These are phyloP conservation scores for Propsilocerus akamusi DNA, from an alignment of 1,140 invertebrate genomes.

Conservation along the genomic window DNA sequence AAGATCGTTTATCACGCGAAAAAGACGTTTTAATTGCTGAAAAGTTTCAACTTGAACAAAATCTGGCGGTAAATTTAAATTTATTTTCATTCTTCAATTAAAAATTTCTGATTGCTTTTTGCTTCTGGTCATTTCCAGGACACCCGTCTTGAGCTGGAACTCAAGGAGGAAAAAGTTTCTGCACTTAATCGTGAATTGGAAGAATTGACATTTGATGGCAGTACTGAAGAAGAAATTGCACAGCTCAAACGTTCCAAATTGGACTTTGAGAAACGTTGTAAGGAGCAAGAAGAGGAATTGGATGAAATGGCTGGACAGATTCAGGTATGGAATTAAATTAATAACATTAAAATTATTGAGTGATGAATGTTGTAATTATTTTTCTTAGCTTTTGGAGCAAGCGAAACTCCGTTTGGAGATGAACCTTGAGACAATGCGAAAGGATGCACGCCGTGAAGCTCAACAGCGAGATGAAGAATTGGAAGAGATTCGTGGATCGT, in stretches of 20 bases:
- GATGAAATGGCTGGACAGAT: slow-evolving; percentile 85
- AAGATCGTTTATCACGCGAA: slow-evolving; percentile 65
- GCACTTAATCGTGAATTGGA: slow-evolving; percentile 65
- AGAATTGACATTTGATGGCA: slow-evolving; percentile 60
- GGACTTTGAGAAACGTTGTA: slow-evolving; percentile 67
- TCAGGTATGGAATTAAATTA: slow-evolving; percentile 33
- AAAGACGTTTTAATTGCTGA: slow-evolving; percentile 64
- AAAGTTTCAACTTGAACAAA: slow-evolving; percentile 72
- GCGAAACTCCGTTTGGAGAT: slow-evolving; percentile 82
- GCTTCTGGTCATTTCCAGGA: slow-evolving; percentile 34
- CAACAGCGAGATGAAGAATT: slow-evolving; percentile 81
- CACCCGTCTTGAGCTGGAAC: slow-evolving; percentile 64
- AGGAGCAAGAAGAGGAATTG: slow-evolving; percentile 88
- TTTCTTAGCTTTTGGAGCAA: slow-evolving; percentile 53
- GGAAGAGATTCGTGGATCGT: slow-evolving; percentile 71
- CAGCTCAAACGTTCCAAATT: slow-evolving; percentile 63
- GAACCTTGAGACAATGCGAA: slow-evolving; percentile 77
- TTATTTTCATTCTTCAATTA: neutral
- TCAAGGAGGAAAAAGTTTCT: slow-evolving; percentile 65
- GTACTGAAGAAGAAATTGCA: slow-evolving; percentile 72
- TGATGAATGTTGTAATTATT: slow-evolving; percentile 1
- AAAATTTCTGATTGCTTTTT: neutral
- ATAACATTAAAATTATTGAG: neutral
- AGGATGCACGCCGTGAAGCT: slow-evolving; percentile 71
- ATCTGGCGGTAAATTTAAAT: slow-evolving; percentile 49